These are phyloP conservation scores for Sebastes oblongus DNA, from an alignment of 2,797 vertebrate genomes.

Conservation along the genomic window DNA sequence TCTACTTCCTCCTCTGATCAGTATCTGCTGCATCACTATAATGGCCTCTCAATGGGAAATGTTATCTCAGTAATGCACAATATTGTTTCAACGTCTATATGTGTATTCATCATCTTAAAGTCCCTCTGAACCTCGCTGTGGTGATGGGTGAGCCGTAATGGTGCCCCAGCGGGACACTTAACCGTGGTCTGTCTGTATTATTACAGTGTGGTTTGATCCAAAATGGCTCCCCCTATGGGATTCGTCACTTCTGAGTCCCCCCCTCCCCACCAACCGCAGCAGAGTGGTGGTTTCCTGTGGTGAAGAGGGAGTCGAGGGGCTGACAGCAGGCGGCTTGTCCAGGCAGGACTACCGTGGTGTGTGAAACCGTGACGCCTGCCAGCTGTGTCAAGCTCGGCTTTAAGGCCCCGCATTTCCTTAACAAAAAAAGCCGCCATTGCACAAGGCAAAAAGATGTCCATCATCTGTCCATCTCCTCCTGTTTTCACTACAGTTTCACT, in stretches of 20 bases:
- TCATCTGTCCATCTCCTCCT: conserved; percentile 8
- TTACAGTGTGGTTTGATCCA: conserved; percentile 46
- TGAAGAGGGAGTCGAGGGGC: conserved; percentile 29
- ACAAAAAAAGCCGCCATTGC: background rate
- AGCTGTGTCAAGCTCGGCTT: conserved; percentile 68
- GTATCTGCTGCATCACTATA: background rate
- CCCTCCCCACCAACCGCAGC: background rate
- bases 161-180: conserved; percentile 31
- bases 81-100: conserved; percentile 12
- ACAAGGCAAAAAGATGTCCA: conserved; percentile 8
- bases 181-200: conserved; percentile 21
- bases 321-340: conserved; percentile 56
- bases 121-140: background rate
- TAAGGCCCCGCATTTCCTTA: conserved; percentile 37
- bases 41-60: conserved; percentile 17
- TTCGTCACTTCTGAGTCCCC: background rate
- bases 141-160: conserved; percentile 11
- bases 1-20: background rate
- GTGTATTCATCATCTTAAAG: background rate
- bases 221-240: conserved; percentile 27
- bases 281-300: conserved; percentile 44
- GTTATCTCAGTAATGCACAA: conserved; percentile 13
- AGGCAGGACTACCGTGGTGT: conserved; percentile 50
- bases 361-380: conserved; percentile 43
- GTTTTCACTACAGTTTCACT: conserved; percentile 16